Base-by-base conservation (phyloP, 2,888 invertebrate species). In the Oscheius sp. region DNA sequence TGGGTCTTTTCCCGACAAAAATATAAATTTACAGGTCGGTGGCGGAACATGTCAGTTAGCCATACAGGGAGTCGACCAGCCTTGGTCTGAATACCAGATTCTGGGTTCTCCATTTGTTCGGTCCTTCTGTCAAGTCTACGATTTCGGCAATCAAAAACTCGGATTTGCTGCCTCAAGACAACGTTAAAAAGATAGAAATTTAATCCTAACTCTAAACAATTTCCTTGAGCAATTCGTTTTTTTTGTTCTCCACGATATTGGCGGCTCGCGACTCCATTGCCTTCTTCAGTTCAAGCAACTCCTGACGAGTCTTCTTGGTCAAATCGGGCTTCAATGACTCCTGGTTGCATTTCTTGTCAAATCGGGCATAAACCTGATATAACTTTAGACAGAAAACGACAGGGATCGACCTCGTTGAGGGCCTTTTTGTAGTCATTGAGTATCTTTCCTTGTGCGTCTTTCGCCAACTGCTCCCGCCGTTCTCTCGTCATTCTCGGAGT, bases 381-480 rank as follows among this genome's bases (percentile, higher is more conserved):
- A n/a, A n/a, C 10, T 21, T 21, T 21, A 21, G 21, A 63, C 48
- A 10, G 21, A 50, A 53, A 51, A 70, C 35, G 9, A 13, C 4
- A 35, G 60, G 4, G 62, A 57, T 70, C 4, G 1, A 84, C 85
- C 66, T 85, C 80, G 58, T 86, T 86, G 29, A 86, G 63, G 13
- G 79, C 85, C 55, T 80, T 76, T 70, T 83, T 86, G 75, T 85
- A 86, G 33, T 86, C 85, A 75, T 86, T 86, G 37, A 86, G 68
- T 21, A 91, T 90, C 95, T 96, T 74, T 10, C 76, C 76, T 55
- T 80, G 79, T 0, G 96, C 96, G 92, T 93, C 94, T 90, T 95
- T 95, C 0, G 94, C 93, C 75, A 98, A 91, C 76, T 92, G 92
- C 90, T 96, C 96, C 81, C 97, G 92, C 88, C 96, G 94, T 89